These are phyloP conservation scores for Troglohyphantes excavatus DNA, from an alignment of 2,888 invertebrate genomes.

Conservation along the genomic window DNA sequence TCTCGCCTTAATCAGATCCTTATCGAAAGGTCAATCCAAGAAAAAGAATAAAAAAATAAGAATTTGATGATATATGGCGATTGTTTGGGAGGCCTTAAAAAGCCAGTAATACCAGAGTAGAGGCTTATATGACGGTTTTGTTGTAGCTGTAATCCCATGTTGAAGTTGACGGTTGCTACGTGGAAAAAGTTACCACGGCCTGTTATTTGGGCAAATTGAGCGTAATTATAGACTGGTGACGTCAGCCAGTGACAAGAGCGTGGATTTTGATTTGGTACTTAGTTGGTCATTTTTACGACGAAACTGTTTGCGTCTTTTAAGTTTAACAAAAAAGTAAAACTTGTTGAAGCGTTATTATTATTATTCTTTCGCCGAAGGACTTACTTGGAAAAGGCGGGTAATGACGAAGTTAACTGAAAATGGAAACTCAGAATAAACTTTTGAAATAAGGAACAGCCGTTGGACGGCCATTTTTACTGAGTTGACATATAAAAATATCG, in stretches of 20 bases:
- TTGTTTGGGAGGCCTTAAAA: slow-evolving; percentile 33
- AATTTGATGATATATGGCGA: slow-evolving; percentile 30
- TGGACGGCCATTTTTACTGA: too few relatives aligned
- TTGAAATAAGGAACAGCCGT: too few relatives aligned
- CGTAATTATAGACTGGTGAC: slow-evolving; percentile 23
- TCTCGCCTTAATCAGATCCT: not conserved
- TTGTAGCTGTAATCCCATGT: slow-evolving; percentile 9
- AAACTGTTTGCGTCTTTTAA: too few relatives aligned
- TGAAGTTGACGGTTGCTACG: not conserved
- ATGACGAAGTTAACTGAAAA: too few relatives aligned
- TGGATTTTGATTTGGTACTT: not conserved
- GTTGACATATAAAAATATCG: too few relatives aligned
- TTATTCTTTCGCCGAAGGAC: too few relatives aligned
- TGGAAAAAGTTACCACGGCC: not conserved
- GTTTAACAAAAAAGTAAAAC: too few relatives aligned
- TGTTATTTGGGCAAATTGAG: slow-evolving; percentile 35
- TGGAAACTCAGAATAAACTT: too few relatives aligned
- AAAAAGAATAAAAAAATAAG: slow-evolving; percentile 11
- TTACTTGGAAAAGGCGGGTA: too few relatives aligned
- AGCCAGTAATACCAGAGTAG: not conserved
- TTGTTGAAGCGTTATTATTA: too few relatives aligned
- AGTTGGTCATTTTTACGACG: not conserved
- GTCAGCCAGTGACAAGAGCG: not conserved
- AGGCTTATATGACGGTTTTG: not conserved
- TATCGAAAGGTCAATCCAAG: slow-evolving; percentile 19